Conservation (phyloP, 2,113 vertebrate genomes). For the Phyllostomus discolor region DNA sequence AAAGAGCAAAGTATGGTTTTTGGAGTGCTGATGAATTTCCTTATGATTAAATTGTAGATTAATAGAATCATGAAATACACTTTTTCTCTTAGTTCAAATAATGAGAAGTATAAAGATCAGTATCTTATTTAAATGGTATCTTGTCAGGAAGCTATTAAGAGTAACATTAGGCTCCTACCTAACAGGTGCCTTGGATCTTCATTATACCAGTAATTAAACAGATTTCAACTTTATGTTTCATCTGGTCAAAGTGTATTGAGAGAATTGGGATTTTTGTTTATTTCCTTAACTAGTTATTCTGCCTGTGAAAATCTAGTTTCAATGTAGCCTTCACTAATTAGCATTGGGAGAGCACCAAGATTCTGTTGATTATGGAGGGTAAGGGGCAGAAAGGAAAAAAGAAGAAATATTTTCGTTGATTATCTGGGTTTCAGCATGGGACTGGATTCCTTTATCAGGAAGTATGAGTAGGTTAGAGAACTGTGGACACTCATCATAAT, state of each 20-base stretch:
- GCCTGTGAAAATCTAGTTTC: neutral
- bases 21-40: neutral
- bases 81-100: slow-evolving; percentile 33
- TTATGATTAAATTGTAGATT: neutral
- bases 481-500: accelerated
- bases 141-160: neutral
- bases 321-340: neutral
- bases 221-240: neutral
- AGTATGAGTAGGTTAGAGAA: neutral
- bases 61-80: neutral
- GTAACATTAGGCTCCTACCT: neutral
- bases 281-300: neutral
- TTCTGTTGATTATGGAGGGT: neutral
- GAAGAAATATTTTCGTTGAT: neutral
- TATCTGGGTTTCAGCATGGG: neutral
- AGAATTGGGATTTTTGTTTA: neutral
- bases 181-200: neutral
- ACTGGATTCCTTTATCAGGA: neutral
- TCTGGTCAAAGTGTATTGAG: neutral
- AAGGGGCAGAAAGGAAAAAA: neutral
- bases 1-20: neutral
- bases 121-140: neutral
- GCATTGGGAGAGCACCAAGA: neutral
- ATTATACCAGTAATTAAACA: neutral
- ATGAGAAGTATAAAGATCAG: neutral